Base-by-base conservation (phyloP, 1,140 invertebrate genomes). In the Nephila pilipes region DNA sequence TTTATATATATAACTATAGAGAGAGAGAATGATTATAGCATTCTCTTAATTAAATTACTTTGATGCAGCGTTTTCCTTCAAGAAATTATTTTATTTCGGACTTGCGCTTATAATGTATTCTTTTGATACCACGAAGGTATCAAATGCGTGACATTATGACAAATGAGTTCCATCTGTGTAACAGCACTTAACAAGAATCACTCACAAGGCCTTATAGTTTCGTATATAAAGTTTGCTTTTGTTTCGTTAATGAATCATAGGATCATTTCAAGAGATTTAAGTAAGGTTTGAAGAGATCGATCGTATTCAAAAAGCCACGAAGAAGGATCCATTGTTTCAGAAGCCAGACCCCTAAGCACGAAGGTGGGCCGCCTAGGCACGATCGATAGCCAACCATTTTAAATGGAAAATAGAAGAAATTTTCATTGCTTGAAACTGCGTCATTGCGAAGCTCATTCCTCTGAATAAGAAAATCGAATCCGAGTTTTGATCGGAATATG, bases 391-490 rank as follows among this genome's bases (percentile, higher is more conserved):
- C 25, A 89, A 89, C 65, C 65, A 89, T 89, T 89, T 89, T 75
- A 89, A 89, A 89, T 89, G 87, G 87, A 89, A 89, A 89, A 89
- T 54, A 57, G 16, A 69, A 55, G 69, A 79, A 89, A 60, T 89
- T 58, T 58, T 79, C 87, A 89, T 89, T 89, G 87, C 87, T 75
- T 87, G 63, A 46, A 55, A 57, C 87, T 79, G 54, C 87, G 65
- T 79, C 87, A 89, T 89, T 89, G 65, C 69, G 25, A 32, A 89
- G 16, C 87, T 89, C n/a, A 89, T 83, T 83, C 79, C 57, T 29
- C 58, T 83, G 89, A 83, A 81, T 83, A 32, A 83, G 89, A 83
- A 91, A 91, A 91, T 91, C 89, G 89, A 90, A 90, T 60, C 79
- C 14, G 57, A 36, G 80, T 91, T 89, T 89, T 79, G 57, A 91